Evolutionary conservation across 2,113 vertebrate genomes (phyloP).

Genomic region (Aptenodytes patagonicus): DNA sequence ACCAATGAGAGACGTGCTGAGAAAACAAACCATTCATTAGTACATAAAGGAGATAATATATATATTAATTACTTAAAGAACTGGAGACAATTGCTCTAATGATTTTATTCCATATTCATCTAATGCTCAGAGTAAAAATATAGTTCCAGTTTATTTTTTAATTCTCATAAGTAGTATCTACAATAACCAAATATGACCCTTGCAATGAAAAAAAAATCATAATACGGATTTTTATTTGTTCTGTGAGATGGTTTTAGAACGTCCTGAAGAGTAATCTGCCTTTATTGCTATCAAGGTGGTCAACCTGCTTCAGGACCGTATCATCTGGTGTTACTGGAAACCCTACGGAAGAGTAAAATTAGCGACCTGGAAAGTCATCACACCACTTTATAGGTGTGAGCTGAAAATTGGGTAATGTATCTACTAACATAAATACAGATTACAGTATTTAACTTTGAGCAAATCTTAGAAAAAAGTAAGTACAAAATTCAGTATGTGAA

Average conservation of each 20-base stretch:
- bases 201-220: background rate
- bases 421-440: background rate
- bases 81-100: background rate
- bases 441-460: background rate
- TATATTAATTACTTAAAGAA: background rate
- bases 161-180: background rate
- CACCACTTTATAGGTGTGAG: background rate
- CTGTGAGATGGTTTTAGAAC: background rate
- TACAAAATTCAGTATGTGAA: background rate
- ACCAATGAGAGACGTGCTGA: background rate
- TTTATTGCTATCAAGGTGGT: background rate
- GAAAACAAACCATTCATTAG: background rate
- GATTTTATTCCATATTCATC: background rate
- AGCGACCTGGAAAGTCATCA: background rate
- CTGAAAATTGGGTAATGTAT: background rate
- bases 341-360: background rate
- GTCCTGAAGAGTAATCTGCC: background rate
- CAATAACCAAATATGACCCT: background rate
- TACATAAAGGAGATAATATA: background rate
- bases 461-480: background rate
- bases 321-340: background rate
- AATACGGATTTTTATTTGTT: background rate
- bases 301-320: background rate
- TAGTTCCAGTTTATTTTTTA: background rate
- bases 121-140: background rate